Percentiles rank a stretch among this genome's conserved stretches.
These are phyloP conservation scores for Cossypha caffra DNA, from an alignment of 2,797 vertebrate species.

Conservation along the genomic window DNA sequence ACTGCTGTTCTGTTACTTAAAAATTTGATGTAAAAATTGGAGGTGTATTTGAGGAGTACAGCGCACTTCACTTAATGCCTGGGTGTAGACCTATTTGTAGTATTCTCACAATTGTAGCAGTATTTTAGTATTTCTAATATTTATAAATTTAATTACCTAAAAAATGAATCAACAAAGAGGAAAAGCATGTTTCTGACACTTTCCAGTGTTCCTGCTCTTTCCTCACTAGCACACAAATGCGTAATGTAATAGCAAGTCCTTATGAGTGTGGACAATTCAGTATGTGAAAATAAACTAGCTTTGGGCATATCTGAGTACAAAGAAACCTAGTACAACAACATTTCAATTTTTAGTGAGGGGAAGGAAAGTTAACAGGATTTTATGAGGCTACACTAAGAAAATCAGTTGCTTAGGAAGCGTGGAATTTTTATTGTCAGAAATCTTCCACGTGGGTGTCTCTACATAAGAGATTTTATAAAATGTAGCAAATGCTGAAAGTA, in stretches of 20 bases:
- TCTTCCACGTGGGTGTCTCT: not conserved
- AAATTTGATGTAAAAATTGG: not conserved
- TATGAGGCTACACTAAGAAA: not conserved
- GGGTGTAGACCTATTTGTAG: not conserved
- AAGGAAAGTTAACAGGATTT: slow-evolving; percentile 54
- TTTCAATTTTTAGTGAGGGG: not conserved
- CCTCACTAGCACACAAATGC: not conserved
- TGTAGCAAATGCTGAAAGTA: slow-evolving; percentile 36
- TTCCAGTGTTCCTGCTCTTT: not conserved
- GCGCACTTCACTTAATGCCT: not conserved
- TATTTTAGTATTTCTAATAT: slow-evolving; percentile 4
- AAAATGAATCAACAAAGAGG: not conserved
- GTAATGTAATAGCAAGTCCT: slow-evolving; percentile 15
- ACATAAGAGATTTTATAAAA: slow-evolving; percentile 41
- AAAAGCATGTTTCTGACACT: not conserved
- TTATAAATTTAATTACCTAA: not conserved
- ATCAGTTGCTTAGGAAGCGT: slow-evolving; percentile 40
- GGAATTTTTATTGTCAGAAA: slow-evolving; percentile 30
- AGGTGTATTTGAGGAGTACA: not conserved
- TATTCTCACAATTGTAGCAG: not conserved
- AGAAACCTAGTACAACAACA: slow-evolving; percentile 19
- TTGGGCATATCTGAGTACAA: slow-evolving; percentile 12
- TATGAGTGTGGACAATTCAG: slow-evolving; percentile 18
- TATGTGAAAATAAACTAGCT: slow-evolving; percentile 39
- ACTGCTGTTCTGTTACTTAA: not conserved